Conservation (phyloP, 2,113 vertebrate genomes). For the Chauna torquata region DNA sequence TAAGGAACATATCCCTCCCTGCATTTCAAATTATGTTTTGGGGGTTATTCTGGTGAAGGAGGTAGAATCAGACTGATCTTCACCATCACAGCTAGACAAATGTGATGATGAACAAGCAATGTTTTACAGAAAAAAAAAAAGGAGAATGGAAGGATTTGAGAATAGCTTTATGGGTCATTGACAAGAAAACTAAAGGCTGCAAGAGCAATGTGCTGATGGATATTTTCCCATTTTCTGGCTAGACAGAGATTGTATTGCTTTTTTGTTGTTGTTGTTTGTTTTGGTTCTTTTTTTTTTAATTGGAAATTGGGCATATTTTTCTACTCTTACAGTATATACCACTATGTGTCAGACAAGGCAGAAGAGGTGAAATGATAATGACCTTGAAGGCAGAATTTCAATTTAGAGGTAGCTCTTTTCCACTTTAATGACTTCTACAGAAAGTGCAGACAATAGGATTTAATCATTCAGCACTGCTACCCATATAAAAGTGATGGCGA, state of each 20-base stretch:
- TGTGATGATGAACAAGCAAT: background rate
- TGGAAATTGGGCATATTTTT: background rate
- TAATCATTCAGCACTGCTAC: conserved; percentile 16
- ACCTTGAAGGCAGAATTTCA: conserved; percentile 39
- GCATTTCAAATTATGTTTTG: background rate
- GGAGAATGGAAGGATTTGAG: background rate
- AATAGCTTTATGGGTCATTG: background rate
- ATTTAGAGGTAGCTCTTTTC: conserved; percentile 27
- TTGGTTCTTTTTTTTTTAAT: background rate
- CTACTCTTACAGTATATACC: background rate
- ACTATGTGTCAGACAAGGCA: background rate
- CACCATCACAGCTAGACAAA: background rate
- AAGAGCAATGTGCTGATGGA: background rate
- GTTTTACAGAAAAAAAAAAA: background rate
- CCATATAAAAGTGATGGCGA: background rate
- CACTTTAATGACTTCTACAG: conserved; percentile 35
- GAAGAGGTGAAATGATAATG: conserved; percentile 28
- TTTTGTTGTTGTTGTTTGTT: background rate
- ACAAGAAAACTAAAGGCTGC: background rate
- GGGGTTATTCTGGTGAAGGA: background rate
- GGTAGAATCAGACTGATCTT: background rate
- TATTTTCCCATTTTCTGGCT: background rate
- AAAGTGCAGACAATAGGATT: conserved; percentile 22
- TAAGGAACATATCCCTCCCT: background rate
- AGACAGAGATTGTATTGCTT: background rate